phyloP scores from a whole-genome alignment of 2,113 vertebrate genomes.

The Hypomesus transpacificus region DNA sequence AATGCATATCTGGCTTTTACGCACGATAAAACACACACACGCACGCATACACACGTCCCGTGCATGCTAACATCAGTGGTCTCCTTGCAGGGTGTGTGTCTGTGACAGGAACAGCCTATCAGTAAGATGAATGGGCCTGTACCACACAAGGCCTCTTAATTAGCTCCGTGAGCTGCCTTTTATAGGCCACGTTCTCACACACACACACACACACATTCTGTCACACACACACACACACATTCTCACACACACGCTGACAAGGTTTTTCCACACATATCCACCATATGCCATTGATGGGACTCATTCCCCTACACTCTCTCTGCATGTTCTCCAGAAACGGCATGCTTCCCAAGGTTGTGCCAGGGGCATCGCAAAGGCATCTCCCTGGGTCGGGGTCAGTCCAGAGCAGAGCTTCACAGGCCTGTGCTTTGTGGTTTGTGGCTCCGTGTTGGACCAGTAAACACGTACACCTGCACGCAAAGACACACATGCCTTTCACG shows the following conservation, averaged over 20 bases:
- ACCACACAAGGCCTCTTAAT: constrained; percentile 71
- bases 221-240: constrained; percentile 10
- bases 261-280: no score
- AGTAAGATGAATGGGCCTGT: constrained; percentile 69
- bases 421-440: no score
- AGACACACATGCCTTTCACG: constrained; percentile 31
- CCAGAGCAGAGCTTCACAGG: no score
- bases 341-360: no score
- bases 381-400: no score
- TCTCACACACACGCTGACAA: not conserved
- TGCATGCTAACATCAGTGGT: constrained; percentile 36
- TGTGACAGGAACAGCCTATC: constrained; percentile 65
- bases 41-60: constrained; percentile 22
- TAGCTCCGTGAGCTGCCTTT: constrained; percentile 64
- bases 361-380: no score
- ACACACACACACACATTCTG: constrained; percentile 7
- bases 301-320: no score
- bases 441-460: not conserved
- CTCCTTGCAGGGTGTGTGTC: constrained; percentile 57
- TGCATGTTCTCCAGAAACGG: no score
- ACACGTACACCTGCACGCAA: constrained; percentile 21
- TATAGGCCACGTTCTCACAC: constrained; percentile 39
- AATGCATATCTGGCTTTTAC: constrained; percentile 12
- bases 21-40: constrained; percentile 11
- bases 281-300: no score